Conservation (phyloP, 35 echinoderm and acorn worm species). For the Lytechinus pictus region DNA sequence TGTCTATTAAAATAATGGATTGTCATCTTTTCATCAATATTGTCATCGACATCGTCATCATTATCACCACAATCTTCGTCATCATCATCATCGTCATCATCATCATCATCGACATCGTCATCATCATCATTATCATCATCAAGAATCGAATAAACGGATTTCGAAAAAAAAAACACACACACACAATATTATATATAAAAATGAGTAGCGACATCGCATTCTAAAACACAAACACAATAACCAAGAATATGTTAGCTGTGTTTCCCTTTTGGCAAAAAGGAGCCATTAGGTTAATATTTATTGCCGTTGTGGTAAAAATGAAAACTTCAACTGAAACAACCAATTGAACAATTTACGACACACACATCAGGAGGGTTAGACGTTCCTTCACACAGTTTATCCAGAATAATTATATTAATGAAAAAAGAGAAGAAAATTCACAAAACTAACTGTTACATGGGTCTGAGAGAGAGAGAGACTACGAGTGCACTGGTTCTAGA, state of each 20-base stretch:
- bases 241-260: neutral
- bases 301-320: conserved; percentile 56
- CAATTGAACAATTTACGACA: conserved; percentile 22
- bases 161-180: no score
- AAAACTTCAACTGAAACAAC: conserved; percentile 23
- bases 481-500: neutral
- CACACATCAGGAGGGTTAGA: conserved; percentile 55
- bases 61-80: no score
- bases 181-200: no score
- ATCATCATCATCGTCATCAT: no score
- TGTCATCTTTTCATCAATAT: no score
- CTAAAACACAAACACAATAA: neutral
- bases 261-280: conserved; percentile 39
- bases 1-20: no score
- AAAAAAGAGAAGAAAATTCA: neutral
- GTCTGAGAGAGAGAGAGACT: conserved; percentile 10
- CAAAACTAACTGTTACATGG: neutral
- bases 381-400: conserved; percentile 36
- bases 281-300: conserved; percentile 33
- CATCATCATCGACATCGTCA: no score
- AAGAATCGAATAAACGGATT: neutral
- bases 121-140: no score
- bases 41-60: no score
- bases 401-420: neutral
- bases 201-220: neutral